Percentiles rank a stretch among this genome's conserved stretches.
These are phyloP conservation scores for Apodemia duryi DNA, from an alignment of 2,888 invertebrate species.

Conservation along the genomic window DNA sequence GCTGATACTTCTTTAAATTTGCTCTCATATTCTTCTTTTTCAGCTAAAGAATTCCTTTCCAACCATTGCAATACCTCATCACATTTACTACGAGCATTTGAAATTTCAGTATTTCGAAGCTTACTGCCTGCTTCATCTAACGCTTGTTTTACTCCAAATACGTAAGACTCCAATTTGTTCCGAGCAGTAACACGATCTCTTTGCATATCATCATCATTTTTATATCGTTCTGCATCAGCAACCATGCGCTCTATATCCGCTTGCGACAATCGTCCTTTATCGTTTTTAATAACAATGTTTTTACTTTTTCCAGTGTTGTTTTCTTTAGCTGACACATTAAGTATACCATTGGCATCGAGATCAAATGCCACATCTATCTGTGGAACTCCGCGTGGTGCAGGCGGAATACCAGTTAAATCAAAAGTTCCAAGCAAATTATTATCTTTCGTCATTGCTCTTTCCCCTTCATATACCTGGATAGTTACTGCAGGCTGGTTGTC, in stretches of 20 bases:
- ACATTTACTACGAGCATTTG: constrained; percentile 67
- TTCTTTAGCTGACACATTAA: too few relatives aligned
- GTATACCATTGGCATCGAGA: too few relatives aligned
- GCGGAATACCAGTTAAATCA: too few relatives aligned
- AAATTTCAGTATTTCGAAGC: constrained; percentile 79
- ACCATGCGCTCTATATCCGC: constrained; percentile 79
- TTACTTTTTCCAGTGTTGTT: too few relatives aligned
- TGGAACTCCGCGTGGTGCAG: too few relatives aligned
- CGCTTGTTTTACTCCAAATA: constrained; percentile 84
- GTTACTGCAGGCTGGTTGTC: too few relatives aligned
- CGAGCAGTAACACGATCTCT: constrained; percentile 82
- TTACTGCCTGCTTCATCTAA: constrained; percentile 78
- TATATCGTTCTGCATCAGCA: constrained; percentile 84
- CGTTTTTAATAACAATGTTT: too few relatives aligned
- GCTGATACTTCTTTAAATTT: constrained; percentile 44
- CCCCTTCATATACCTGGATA: too few relatives aligned
- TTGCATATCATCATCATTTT: constrained; percentile 84
- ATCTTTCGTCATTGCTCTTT: too few relatives aligned
- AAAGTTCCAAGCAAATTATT: too few relatives aligned
- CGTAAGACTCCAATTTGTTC: constrained; percentile 84
- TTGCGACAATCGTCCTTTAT: too few relatives aligned
- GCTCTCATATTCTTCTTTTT: constrained; percentile 82
- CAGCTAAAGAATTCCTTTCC: constrained; percentile 82
- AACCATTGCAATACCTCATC: constrained; percentile 82
- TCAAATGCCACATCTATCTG: too few relatives aligned